Evolutionary conservation across 2,797 vertebrate species (phyloP).

Genomic region (Anabacerthia variegaticeps): DNA sequence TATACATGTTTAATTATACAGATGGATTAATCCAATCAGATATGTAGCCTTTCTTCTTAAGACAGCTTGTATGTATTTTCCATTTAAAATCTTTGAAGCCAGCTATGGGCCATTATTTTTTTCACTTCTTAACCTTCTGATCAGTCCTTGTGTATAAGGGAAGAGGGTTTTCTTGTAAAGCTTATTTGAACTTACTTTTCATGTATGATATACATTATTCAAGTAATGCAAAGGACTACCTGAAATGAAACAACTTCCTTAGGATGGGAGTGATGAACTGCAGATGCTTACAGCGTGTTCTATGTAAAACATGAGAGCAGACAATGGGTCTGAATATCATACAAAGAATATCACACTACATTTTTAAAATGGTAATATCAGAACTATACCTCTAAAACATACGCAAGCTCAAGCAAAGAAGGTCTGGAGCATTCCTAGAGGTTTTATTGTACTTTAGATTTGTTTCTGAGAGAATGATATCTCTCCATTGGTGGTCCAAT

Average conservation of each 20-base stretch:
- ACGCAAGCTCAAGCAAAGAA: neutral
- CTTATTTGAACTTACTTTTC: constrained; percentile 12
- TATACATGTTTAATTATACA: neutral
- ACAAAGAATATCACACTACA: neutral
- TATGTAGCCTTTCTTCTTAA: neutral
- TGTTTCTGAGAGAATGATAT: neutral
- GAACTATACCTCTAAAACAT: neutral
- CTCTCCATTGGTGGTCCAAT: neutral
- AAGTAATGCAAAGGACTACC: constrained; percentile 11
- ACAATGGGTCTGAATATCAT: constrained; percentile 21
- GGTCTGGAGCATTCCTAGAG: neutral
- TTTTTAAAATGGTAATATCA: neutral
- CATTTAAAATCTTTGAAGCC: constrained; percentile 1
- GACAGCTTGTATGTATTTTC: neutral
- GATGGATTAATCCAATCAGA: neutral
- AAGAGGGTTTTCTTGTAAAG: neutral
- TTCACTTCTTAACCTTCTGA: neutral
- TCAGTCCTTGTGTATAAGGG: neutral
- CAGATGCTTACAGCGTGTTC: neutral
- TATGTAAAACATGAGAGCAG: constrained; percentile 3
- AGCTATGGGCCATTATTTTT: neutral
- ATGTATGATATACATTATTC: constrained; percentile 32
- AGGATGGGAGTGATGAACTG: constrained; percentile 36
- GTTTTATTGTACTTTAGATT: neutral
- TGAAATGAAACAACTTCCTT: neutral